These are phyloP conservation scores for Proterorhinus semilunaris DNA, from an alignment of 2,113 vertebrate genomes.

Conservation along the genomic window DNA sequence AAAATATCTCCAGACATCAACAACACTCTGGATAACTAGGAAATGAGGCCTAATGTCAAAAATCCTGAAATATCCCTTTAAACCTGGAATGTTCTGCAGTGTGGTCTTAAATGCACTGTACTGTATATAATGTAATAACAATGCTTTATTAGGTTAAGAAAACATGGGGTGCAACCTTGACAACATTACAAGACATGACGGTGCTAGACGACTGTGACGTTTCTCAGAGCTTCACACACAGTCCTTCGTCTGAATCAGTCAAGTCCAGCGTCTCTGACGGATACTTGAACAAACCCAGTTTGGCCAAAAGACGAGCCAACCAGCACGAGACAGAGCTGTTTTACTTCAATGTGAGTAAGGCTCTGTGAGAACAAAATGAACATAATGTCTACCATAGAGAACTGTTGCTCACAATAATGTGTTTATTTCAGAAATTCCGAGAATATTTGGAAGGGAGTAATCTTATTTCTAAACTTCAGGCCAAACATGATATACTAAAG, in stretches of 20 bases:
- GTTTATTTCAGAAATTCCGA: slow-evolving; percentile 86
- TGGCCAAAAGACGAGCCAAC: slow-evolving; percentile 94
- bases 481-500: slow-evolving; percentile 96
- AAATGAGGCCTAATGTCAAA: too few species aligned
- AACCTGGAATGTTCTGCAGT: too few species aligned
- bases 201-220: slow-evolving; percentile 96
- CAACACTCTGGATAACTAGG: too few species aligned
- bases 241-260: slow-evolving; percentile 96
- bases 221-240: slow-evolving; percentile 97
- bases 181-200: slow-evolving; percentile 96
- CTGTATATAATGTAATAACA: too few species aligned
- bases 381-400: not conserved
- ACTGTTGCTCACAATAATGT: not conserved
- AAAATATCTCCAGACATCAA: too few species aligned
- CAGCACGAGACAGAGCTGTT: slow-evolving; percentile 99
- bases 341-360: slow-evolving; percentile 89
- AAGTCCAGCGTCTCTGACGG: slow-evolving; percentile 96
- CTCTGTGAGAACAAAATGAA: not conserved
- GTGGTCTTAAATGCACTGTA: too few species aligned
- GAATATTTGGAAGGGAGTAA: slow-evolving; percentile 97
- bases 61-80: too few species aligned
- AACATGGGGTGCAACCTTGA: slow-evolving; percentile 94
- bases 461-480: slow-evolving; percentile 97
- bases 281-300: slow-evolving; percentile 98
- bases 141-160: slow-evolving; percentile 87